Base-by-base conservation (phyloP, 1,140 invertebrate species). In the Drosophila teissieri region DNA sequence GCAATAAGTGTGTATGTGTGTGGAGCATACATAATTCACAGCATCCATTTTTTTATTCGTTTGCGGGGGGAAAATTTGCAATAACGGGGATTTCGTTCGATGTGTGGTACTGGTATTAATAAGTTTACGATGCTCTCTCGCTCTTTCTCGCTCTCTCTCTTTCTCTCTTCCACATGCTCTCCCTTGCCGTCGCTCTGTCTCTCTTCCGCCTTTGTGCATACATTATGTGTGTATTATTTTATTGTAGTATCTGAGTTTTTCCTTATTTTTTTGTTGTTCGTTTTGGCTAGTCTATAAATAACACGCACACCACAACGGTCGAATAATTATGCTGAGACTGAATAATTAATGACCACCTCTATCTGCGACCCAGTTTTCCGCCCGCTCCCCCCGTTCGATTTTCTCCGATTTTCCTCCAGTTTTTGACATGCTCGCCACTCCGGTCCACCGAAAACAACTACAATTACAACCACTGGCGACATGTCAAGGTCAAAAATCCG, bases 401-500 rank as follows among this genome's bases (percentile, higher is more conserved):
- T 64, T 64, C 60, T 17, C 54, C 39, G n/a, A 56, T 44, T 48
- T 64, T 31, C 34, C 3, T 4, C 10, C 15, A 2, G 15, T 24
- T 39, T 17, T 56, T 56, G 56, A 57, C 52, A 61, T 31, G 37
- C 44, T 49, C 17, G 19, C 44, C 44, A 60, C 57, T 61, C 58
- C 36, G 52, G 19, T 42, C 60, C 60, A 52, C 58, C 51, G 37
- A 51, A 39, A 61, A 39, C 48, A 55, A 60, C 60, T 56, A 54
- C 52, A 56, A 56, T 52, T 52, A 52, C 49, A 34, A 34, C 36
- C 44, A 77, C 53, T 55, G 63, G 73, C 74, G 74, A 77, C 74
- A 77, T 77, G 74, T 77, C 74, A 77, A 77, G 74, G 74, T 77
- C 74, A 77, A 74, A 77, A 57, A 70, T 69, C 64, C 64, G 51